Evolutionary conservation across 2,888 invertebrate species (phyloP), one percentile per base, ranked within the genome.

Genomic region (Caenorhabditis doughertyi): DNA sequence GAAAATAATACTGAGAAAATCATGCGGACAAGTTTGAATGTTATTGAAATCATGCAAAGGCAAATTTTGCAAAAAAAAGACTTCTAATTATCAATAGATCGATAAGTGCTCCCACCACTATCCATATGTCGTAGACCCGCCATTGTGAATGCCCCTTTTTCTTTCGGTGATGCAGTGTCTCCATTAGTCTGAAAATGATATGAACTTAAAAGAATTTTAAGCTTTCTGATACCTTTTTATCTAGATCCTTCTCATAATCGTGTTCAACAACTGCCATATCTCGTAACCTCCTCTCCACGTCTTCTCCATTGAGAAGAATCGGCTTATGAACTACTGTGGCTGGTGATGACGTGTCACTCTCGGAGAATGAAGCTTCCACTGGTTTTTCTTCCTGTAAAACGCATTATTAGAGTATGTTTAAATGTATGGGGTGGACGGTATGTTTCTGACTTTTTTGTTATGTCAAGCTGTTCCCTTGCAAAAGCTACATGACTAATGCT

Each of bases 81-180:
- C n/a, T 53, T 49, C 60, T 18, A 70, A 64, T 81, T 81, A 77
- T 83, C 83, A 60, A 83, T 79, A 64, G 67, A 81, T 65, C 77
- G 72, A 77, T 83, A 82, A 49, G 85, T 87, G 65, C 86, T 86
- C 56, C 84, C 79, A 71, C 84, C 84, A 56, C 87, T 87, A 62
- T 87, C 87, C 84, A 85, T 85, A 65, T 87, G 87, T 25, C 87
- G 73, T 1, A 87, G 67, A n/a, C 88, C 86, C 39, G 64, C 62
- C 44, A 87, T 72, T 16, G 81, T 79, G 74, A 87, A 87, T 3
- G 84, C 67, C 49, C 82, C 82, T 67, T 81, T 79, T 27, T 65
- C 53, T 51, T 65, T 47, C 8, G 39, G 25, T 1, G 56, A 55
- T 21, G 65, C 51, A 11, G 65, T 2, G 3, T 79, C 62, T 2